Base-by-base conservation (phyloP, 2,888 invertebrate species). In the Ischnura elegans region DNA sequence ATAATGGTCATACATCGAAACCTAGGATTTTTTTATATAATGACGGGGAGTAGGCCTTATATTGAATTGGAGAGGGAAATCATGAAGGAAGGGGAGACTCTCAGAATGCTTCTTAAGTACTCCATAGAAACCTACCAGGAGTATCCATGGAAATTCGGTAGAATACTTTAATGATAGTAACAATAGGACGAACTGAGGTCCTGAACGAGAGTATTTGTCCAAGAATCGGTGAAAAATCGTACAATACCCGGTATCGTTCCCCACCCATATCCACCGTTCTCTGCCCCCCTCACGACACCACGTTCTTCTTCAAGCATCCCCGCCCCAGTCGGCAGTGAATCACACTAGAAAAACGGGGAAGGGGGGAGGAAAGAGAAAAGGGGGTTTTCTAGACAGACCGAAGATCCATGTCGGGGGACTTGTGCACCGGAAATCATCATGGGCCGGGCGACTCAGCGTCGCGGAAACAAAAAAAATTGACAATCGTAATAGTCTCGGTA, bases 401-500 rank as follows among this genome's bases (percentile, higher is more conserved):
- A 43, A 86, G 45, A 86, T 43, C 46, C 86, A 86, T 86, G 86
- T 86, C n/a, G 86, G 46, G 43, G 66, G 86, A 46, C 86, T 86
- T 45, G 86, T 45, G 45, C 61, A 61, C 90, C 90, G 90, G 90
- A 90, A 90, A 90, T 66, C 90, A 90, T 90, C 90, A 61, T 90
- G 90, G 90, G 43, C 55, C 87, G 87, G 87, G 87, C 90, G 61
- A 45, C 61, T 55, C 90, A 90, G 61, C 90, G 90, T 90, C 90
- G 55, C 43, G 90, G 90, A 90, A 90, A 90, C 90, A 66, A 90
- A 90, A 90, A 90, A 90, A 76, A 61, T 42, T 90, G 87, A 45
- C 90, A 36, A 90, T 90, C 90, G 90, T 90, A 90, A 90, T 90
- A 90, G 90, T 90, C 61, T 29, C 36, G 90, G 90, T 19, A 19